Base-by-base conservation (phyloP, 2,113 vertebrate genomes). In the Labrus mixtus region DNA sequence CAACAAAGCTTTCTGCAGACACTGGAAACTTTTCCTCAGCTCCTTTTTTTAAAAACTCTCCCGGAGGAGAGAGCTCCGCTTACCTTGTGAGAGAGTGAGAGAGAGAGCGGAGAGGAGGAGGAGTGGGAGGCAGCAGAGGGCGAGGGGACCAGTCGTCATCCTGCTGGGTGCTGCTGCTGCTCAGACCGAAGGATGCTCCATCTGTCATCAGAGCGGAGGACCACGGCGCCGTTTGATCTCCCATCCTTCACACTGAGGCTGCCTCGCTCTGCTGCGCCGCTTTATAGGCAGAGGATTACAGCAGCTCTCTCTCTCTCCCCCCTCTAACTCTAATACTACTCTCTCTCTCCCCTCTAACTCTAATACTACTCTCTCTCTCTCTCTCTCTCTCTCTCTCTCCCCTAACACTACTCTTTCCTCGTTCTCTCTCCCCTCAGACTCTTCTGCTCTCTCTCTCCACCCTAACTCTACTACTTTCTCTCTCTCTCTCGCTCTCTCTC, bases 101-200 rank as follows among this genome's bases (percentile, higher is more conserved):
- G 80, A 33, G 61, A 78, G 76, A 63, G 82, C 81, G 29, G 74
- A 82, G 55, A 92, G 60, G 22, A 94, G 86, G 33, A 93, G 70
- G 58, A 91, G 65, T 58, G 92, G 70, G 58, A 91, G 65, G 60
- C 81, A 88, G 78, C 63, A 74, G 78, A 90, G 79, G 77, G 73
- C 20, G 29, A 90, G 79, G 51, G 82, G 65, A 84, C 61, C 51
- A 46, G 67, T 87, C 93, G 67, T 87, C 93, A 94, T 93, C 85
- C 89, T 92, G 73, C 76, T 56, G 76, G 63, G 22, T 78, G 65
- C 81, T 85, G 88, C 81, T 85, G 88, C 68, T 74, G 78, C 69
- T 78, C 79, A 88, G 51, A 85, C 56, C 46, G 19, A 74, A 73
- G 23, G 68, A 67, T 37, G 79, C 73, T 75, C 88, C 89, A 84